These are phyloP conservation scores for Gymnarchus niloticus DNA, from an alignment of 2,113 vertebrate genomes.

Conservation along the genomic window DNA sequence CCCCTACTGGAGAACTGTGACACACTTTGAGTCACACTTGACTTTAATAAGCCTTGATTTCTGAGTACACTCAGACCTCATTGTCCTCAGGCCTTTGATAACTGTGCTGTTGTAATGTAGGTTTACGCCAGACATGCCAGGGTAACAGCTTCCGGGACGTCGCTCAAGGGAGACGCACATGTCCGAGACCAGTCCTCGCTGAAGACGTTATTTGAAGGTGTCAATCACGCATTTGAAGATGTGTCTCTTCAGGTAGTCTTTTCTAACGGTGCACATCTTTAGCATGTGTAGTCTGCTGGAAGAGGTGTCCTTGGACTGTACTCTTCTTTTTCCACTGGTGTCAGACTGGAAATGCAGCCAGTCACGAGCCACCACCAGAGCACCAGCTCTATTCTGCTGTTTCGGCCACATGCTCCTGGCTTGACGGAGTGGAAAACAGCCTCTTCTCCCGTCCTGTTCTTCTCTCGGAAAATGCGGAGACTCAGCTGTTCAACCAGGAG, in stretches of 20 bases:
- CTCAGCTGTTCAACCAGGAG: conserved; percentile 75
- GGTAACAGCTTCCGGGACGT: conserved; percentile 60
- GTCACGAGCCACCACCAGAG: conserved; percentile 62
- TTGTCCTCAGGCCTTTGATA: neutral
- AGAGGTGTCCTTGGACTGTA: neutral
- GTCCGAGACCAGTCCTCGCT: conserved; percentile 65
- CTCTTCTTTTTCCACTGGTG: neutral
- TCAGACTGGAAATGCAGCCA: conserved; percentile 53
- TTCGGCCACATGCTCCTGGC: conserved; percentile 73
- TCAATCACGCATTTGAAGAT: conserved; percentile 75
- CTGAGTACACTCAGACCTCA: neutral
- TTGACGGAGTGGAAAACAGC: conserved; percentile 77
- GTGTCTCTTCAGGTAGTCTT: conserved; percentile 63
- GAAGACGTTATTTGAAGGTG: conserved; percentile 64
- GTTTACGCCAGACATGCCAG: conserved; percentile 72
- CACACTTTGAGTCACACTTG: neutral
- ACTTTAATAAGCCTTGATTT: neutral
- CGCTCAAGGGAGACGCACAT: conserved; percentile 67
- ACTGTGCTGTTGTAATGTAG: conserved; percentile 49
- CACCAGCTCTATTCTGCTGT: conserved; percentile 76
- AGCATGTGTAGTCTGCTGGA: neutral
- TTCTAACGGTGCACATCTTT: neutral
- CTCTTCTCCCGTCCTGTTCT: conserved; percentile 69
- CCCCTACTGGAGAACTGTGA: neutral
- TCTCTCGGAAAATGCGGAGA: conserved; percentile 71